Percentiles rank a stretch among this genome's conserved stretches.
phyloP scores from a whole-genome alignment of 2,888 invertebrate species.

The Sphaeridia pumilis region DNA sequence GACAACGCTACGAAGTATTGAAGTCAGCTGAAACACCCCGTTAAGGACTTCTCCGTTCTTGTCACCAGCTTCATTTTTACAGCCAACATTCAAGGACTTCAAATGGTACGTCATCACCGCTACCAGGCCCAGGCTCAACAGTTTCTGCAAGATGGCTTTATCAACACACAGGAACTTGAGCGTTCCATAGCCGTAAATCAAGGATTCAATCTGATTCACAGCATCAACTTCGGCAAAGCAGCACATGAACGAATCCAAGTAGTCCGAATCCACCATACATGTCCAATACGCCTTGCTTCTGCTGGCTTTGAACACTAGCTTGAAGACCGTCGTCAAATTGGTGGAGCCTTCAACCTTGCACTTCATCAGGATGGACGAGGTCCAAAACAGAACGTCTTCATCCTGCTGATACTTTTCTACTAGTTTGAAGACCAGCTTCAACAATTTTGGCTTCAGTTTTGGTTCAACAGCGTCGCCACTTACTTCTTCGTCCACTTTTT shows the following conservation, averaged over 20 bases:
- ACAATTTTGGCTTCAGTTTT: conserved; percentile 10
- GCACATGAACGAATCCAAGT: conserved; percentile 31
- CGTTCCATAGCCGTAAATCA: conserved; percentile 35
- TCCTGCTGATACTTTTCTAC: conserved; percentile 33
- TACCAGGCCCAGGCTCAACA: conserved; percentile 28
- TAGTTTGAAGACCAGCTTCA: conserved; percentile 29
- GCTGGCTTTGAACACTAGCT: conserved; percentile 35
- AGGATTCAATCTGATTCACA: conserved; percentile 31
- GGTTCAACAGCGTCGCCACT: neutral
- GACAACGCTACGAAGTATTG: conserved; percentile 34
- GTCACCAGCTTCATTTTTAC: conserved; percentile 10
- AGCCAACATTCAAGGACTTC: conserved; percentile 29
- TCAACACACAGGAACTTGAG: conserved; percentile 33
- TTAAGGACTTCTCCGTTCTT: conserved; percentile 24
- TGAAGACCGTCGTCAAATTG: conserved; percentile 34
- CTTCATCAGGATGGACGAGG: conserved; percentile 32
- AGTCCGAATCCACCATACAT: conserved; percentile 29
- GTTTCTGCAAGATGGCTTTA: conserved; percentile 20
- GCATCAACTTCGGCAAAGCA: conserved; percentile 32
- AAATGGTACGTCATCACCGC: conserved; percentile 31
- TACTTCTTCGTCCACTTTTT: neutral
- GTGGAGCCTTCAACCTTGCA: conserved; percentile 31
- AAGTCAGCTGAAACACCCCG: conserved; percentile 34
- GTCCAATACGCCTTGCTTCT: conserved; percentile 30
- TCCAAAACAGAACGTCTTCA: conserved; percentile 33